phyloP scores from a whole-genome alignment of 2,113 vertebrate genomes.

The Dinomys branickii region DNA sequence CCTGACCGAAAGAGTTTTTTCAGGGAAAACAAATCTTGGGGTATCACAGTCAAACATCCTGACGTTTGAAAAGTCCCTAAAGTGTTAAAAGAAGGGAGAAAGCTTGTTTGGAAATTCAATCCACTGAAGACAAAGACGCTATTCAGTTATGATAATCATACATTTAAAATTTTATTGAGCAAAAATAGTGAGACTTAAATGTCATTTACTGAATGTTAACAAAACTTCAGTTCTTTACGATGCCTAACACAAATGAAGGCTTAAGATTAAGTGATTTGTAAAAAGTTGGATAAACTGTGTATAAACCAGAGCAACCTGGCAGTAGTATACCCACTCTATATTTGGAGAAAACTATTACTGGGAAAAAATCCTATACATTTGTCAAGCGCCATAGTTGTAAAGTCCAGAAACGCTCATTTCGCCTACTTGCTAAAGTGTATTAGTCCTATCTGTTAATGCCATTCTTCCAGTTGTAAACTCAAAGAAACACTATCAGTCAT shows the following conservation, averaged over 20 bases:
- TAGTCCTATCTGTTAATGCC: slow-evolving; percentile 90
- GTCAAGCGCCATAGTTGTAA: slow-evolving; percentile 89
- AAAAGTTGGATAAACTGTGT: slow-evolving; percentile 85
- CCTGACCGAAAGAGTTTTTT: slow-evolving; percentile 98
- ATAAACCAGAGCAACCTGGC: slow-evolving; percentile 89
- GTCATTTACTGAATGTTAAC: slow-evolving; percentile 91
- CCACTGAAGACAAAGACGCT: slow-evolving; percentile 99
- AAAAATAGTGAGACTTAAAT: slow-evolving; percentile 88
- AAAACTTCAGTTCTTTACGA: slow-evolving; percentile 86
- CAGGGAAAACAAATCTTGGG: slow-evolving; percentile 99
- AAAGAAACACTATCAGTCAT: slow-evolving; percentile 89
- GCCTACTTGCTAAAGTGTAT: slow-evolving; percentile 92
- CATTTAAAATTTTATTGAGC: slow-evolving; percentile 91
- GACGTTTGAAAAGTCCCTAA: slow-evolving; percentile 99
- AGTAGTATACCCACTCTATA: slow-evolving; percentile 86
- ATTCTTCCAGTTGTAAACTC: slow-evolving; percentile 90
- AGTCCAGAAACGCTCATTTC: slow-evolving; percentile 85
- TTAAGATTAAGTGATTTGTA: slow-evolving; percentile 85
- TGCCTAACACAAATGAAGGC: slow-evolving; percentile 85
- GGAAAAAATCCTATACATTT: slow-evolving; percentile 82
- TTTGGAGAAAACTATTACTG: slow-evolving; percentile 85
- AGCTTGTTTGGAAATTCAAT: slow-evolving; percentile 99
- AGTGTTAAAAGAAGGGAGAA: slow-evolving; percentile 99
- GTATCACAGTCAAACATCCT: slow-evolving; percentile 99
- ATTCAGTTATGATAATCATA: slow-evolving; percentile 97